Evolutionary conservation across 2,888 invertebrate genomes (phyloP), one percentile per base, ranked within the genome.

Genomic region (Archaeoteleia sp.): DNA sequence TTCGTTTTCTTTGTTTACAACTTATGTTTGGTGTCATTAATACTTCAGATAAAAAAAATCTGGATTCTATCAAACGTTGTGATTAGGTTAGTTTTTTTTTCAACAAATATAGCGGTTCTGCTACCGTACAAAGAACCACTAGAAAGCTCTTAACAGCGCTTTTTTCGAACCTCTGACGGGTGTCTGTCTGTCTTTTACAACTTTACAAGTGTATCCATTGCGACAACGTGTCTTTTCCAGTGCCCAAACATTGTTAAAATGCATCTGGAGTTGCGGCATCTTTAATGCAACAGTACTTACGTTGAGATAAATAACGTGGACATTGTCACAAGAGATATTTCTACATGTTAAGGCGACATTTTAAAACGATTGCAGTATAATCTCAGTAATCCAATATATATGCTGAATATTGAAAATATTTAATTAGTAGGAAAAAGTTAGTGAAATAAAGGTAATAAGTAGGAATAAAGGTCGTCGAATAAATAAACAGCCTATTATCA

Each of bases 61-160:
- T 12, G 30, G 8, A 14, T 40, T 35, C 14, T 35, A 32, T 42
- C 42, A 49, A 43, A 35, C 7, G 14, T 10, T 13, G 27, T 40
- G 25, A 12, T 17, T 15, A 42, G 25, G 25, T 23, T 25, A 51
- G 17, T 53, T 35, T 37, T 15, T 39, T 61, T 51, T 53, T 53
- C 17, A 25, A 46, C 53, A 45, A 53, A 61, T 53, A 43, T n/a
- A n/a, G n/a, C n/a, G 45, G 45, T 61, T 53, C 51, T 42, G 40
- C 23, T 43, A 7, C 23, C n/a, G 8, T 27, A 27, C 29, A n/a
- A 37, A 60, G 78, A 76, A 77, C 75, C 70, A 55, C 57, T 32
- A 60, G 65, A 67, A 58, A 43, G 40, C 67, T 58, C 67, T 53
- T 61, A 67, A 35, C 23, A 34, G 49, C 35, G 43, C n/a, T n/a